Percentiles rank a stretch among this genome's conserved stretches.
Conservation (phyloP, 2,888 invertebrate species). For the Lagria hirta region DNA sequence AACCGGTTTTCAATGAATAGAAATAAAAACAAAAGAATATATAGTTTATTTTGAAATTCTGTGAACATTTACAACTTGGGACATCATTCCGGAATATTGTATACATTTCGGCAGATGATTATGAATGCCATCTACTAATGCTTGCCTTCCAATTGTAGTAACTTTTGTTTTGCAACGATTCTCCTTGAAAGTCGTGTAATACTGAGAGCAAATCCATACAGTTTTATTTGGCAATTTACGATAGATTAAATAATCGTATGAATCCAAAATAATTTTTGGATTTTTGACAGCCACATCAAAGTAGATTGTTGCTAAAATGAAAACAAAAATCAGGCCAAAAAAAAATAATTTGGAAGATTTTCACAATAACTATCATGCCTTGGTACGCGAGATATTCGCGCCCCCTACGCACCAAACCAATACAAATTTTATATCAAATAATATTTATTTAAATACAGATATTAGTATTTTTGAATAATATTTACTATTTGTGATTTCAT, state of each 20-base stretch:
- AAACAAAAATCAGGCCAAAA: constrained; percentile 8
- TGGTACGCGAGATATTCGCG: no score
- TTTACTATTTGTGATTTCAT: constrained; percentile 36
- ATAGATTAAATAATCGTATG: constrained; percentile 32
- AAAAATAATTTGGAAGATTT: no score
- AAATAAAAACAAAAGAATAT: background rate
- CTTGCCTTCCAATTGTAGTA: constrained; percentile 30
- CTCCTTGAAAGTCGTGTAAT: constrained; percentile 10
- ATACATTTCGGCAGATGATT: constrained; percentile 23
- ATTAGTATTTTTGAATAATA: no score
- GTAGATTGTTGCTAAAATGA: constrained; percentile 36
- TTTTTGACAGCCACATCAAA: constrained; percentile 36
- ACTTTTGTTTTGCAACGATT: constrained; percentile 23
- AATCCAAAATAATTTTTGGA: constrained; percentile 39
- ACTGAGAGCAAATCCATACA: constrained; percentile 18
- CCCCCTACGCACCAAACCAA: no score
- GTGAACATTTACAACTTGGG: background rate
- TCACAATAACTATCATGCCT: constrained; percentile 33
- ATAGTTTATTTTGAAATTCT: no score
- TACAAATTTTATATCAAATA: no score
- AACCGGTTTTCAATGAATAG: no score
- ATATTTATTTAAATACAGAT: no score
- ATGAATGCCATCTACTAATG: constrained; percentile 19
- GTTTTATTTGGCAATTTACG: constrained; percentile 21
- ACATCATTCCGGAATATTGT: constrained; percentile 4